Percentiles rank a stretch among this genome's conserved stretches.
Conservation (phyloP, 2,113 vertebrate species). For the Phocoena sinus region DNA sequence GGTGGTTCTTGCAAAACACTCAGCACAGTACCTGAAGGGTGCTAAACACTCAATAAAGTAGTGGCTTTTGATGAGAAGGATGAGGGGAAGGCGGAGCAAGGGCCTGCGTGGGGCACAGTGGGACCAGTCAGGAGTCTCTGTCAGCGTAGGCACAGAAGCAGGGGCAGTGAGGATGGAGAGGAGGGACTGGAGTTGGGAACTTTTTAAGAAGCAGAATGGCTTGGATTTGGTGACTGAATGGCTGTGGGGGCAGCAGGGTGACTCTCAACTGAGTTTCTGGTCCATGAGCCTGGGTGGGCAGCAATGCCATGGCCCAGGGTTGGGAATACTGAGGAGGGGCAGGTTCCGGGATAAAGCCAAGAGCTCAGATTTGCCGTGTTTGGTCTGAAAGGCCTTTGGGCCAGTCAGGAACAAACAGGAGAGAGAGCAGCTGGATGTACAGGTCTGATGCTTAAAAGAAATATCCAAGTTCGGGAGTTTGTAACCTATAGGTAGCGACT, state of each 20-base stretch:
- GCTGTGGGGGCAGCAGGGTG: too few species aligned
- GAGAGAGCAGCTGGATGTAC: not conserved
- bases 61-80: not conserved
- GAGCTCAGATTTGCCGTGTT: not conserved
- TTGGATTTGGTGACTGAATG: not conserved
- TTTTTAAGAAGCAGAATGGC: not conserved
- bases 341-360: not conserved
- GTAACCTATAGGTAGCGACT: not conserved
- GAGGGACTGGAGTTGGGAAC: not conserved
- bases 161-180: not conserved
- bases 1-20: not conserved
- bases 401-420: not conserved
- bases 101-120: not conserved
- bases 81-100: not conserved
- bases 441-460: not conserved
- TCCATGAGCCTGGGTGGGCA: not conserved
- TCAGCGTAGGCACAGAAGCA: not conserved
- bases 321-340: not conserved
- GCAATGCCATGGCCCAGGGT: not conserved
- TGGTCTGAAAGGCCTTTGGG: not conserved
- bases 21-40: not conserved
- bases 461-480: not conserved
- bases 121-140: not conserved
- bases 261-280: not conserved
- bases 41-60: not conserved